A percentile compares a stretch with the other conserved stretches of the same genome.
Evolutionary conservation across 2,888 invertebrate genomes (phyloP).

Genomic region (Erebia ligea): DNA sequence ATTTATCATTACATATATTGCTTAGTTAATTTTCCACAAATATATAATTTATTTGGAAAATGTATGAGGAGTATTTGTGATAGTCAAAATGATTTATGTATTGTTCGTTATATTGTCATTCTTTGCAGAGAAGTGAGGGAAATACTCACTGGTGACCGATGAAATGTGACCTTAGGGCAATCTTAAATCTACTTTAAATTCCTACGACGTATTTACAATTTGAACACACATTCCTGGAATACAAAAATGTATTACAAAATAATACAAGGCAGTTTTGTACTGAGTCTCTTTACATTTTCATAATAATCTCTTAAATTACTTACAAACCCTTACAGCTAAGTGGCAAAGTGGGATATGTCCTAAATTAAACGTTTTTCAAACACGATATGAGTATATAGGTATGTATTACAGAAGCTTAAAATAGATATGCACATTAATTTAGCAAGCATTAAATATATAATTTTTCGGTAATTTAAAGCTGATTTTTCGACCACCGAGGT

Average conservation of each 20-base stretch:
- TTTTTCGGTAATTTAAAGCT: conserved; percentile 62
- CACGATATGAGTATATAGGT: conserved; percentile 46
- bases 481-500: conserved; percentile 48
- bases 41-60: not conserved
- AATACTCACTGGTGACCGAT: not conserved
- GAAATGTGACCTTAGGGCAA: conserved; percentile 19
- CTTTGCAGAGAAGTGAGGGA: not conserved
- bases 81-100: not conserved
- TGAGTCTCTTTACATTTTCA: conserved; percentile 47
- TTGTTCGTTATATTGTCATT: conserved; percentile 16
- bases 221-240: conserved; percentile 56
- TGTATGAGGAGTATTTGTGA: not conserved
- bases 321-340: conserved; percentile 51
- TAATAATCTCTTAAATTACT: conserved; percentile 45
- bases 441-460: conserved; percentile 44
- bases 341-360: conserved; percentile 77
- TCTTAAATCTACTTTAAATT: conserved; percentile 20
- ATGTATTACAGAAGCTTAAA: conserved; percentile 31
- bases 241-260: conserved; percentile 54
- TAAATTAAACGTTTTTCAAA: conserved; percentile 51
- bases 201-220: conserved; percentile 53
- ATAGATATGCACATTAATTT: conserved; percentile 39
- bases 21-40: not conserved
- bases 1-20: not conserved
- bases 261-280: conserved; percentile 60